A percentile compares a stretch with the other conserved stretches of the same genome.
These are phyloP conservation scores for Falco rusticolus DNA, from an alignment of 2,797 vertebrate species.

Conservation along the genomic window DNA sequence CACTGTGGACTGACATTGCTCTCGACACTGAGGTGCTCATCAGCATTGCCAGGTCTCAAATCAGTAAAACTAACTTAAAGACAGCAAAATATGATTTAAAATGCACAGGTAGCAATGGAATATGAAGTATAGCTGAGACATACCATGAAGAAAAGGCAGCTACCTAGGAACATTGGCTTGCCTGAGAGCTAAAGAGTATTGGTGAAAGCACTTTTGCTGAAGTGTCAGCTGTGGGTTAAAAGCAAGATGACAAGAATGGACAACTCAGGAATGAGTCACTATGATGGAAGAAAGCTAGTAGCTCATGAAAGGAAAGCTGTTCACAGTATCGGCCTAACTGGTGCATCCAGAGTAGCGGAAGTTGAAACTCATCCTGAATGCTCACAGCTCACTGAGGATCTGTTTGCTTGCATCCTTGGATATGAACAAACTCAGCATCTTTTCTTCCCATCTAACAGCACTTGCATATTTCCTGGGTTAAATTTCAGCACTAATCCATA, in stretches of 20 bases:
- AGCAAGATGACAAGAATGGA: neutral
- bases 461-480: neutral
- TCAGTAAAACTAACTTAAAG: neutral
- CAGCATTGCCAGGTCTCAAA: neutral
- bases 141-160: too few relatives aligned
- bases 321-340: neutral
- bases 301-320: neutral
- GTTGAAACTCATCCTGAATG: neutral
- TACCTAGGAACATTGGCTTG: too few relatives aligned
- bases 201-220: neutral
- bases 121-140: neutral
- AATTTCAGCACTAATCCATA: neutral
- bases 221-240: neutral
- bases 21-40: neutral
- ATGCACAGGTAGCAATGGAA: neutral
- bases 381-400: neutral
- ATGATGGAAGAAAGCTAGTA: neutral
- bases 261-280: neutral
- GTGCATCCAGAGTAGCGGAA: neutral
- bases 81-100: neutral
- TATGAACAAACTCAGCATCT: neutral
- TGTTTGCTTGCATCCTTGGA: neutral
- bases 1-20: neutral
- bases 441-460: neutral
- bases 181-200: too few relatives aligned